Percentiles rank a stretch among this genome's conserved stretches.
Conservation (phyloP, 1,140 invertebrate species). For the Drosophila melanogaster region Release_6_plus_ISO1_MT NC_004354.4:13131501-13132000, state of each 20-base stretch:
- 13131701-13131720: constrained; percentile 41
- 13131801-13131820: constrained; percentile 70
- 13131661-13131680: constrained; percentile 8
- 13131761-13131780: neutral
- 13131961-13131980: constrained; percentile 20
- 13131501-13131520: constrained; percentile 44
- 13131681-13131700: constrained; percentile 70
- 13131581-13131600: neutral
- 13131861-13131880: constrained; percentile 44
- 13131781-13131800: constrained; percentile 34
- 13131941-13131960: constrained; percentile 51
- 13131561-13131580: constrained; percentile 10
- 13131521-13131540: constrained; percentile 61
- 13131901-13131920: constrained; percentile 60
- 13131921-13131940: constrained; percentile 56
- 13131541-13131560: constrained; percentile 50
- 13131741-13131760: neutral
- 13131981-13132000: neutral
- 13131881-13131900: constrained; percentile 62
- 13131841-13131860: constrained; percentile 53
- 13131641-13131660: neutral
- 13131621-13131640: neutral
- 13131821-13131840: constrained; percentile 70
- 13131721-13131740: neutral
- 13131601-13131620: neutral